Evolutionary conservation across 1,140 invertebrate genomes (phyloP).

Genomic region (Spodoptera frugiperda): DNA sequence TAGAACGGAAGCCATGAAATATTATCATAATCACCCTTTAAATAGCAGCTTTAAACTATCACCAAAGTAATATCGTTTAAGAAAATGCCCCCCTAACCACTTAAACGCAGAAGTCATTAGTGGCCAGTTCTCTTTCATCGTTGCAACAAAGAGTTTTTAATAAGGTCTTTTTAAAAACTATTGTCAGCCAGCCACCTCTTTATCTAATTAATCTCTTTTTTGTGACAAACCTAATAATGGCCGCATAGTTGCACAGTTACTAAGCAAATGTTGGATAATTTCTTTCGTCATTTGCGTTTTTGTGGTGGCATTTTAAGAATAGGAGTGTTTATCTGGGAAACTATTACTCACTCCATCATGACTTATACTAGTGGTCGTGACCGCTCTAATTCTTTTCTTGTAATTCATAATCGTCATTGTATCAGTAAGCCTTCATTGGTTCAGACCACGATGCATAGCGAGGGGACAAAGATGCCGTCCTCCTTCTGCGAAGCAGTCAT

Average conservation of each 20-base stretch:
- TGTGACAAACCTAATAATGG: constrained; percentile 29
- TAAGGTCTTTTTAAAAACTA: constrained; percentile 25
- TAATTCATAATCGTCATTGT: no score
- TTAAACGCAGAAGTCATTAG: constrained; percentile 41
- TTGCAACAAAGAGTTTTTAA: constrained; percentile 22
- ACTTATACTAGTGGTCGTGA: no score
- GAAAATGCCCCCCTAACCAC: constrained; percentile 36
- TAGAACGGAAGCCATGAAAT: neutral
- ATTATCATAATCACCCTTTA: neutral
- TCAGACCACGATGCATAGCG: no score
- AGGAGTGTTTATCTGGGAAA: no score
- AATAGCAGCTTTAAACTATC: constrained; percentile 1
- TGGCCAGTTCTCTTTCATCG: constrained; percentile 6
- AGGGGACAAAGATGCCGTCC: no score
- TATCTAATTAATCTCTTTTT: constrained; percentile 35
- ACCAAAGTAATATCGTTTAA: constrained; percentile 30
- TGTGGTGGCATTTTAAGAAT: neutral
- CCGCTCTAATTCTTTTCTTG: no score
- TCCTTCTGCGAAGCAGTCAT: no score
- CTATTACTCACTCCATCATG: neutral
- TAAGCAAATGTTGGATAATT: constrained; percentile 24
- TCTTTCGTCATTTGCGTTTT: neutral
- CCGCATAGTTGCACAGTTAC: constrained; percentile 9
- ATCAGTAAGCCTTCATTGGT: no score
- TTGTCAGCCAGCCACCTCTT: constrained; percentile 23